Percentiles rank a stretch among this genome's conserved stretches.
These are phyloP conservation scores for Drosophila busckii DNA, from an alignment of 1,140 invertebrate species.

Conservation along the genomic window DNA sequence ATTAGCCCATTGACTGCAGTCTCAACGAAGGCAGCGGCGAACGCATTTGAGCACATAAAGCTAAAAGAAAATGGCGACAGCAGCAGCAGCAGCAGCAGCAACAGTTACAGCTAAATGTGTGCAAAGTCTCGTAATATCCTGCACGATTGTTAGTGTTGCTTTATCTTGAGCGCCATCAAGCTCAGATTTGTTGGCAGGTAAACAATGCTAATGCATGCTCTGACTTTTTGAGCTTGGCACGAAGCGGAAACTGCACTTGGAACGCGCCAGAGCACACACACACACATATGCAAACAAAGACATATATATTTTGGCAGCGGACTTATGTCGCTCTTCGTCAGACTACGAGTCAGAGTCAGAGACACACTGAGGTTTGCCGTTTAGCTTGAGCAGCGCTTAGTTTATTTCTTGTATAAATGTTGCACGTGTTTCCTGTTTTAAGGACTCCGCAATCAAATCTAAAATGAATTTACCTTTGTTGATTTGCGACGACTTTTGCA, in stretches of 20 bases:
- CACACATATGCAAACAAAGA: too few species aligned
- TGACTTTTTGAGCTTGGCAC: constrained; percentile 20
- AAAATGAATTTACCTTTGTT: constrained; percentile 73
- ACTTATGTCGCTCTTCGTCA: constrained; percentile 53
- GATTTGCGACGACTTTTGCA: constrained; percentile 67
- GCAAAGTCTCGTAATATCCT: constrained; percentile 52
- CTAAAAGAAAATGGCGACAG: not conserved
- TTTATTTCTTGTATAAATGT: constrained; percentile 44
- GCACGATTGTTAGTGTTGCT: constrained; percentile 53
- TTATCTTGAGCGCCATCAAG: constrained; percentile 28
- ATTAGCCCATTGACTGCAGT: constrained; percentile 4
- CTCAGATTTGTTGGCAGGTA: constrained; percentile 39
- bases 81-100: constrained; percentile 8
- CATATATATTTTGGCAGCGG: constrained; percentile 3
- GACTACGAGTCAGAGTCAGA: constrained; percentile 10
- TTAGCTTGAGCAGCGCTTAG: constrained; percentile 5
- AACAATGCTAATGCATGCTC: constrained; percentile 70
- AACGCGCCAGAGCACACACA: not conserved
- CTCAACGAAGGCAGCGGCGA: constrained; percentile 15
- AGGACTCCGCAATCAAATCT: constrained; percentile 54
- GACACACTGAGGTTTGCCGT: not conserved
- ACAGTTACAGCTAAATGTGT: constrained; percentile 18
- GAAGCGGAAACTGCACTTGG: constrained; percentile 15
- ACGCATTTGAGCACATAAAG: not conserved
- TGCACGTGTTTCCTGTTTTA: constrained; percentile 61